Percentiles rank a stretch among this genome's conserved stretches.
phyloP scores from a whole-genome alignment of 2,113 vertebrate genomes.

The Mormyrus lacerda region DNA sequence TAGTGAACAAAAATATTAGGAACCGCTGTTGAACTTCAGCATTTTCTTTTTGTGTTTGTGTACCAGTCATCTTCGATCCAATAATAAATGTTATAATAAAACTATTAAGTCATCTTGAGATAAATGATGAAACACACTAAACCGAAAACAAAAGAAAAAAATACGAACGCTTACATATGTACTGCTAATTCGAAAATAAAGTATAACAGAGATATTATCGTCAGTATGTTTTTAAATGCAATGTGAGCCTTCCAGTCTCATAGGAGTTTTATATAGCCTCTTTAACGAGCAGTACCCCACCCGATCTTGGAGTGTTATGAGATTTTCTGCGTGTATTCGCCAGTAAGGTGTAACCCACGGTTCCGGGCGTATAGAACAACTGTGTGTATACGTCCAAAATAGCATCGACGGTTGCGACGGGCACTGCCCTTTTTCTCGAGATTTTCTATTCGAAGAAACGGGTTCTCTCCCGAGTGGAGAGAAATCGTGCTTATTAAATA shows the following conservation, averaged over 20 bases:
- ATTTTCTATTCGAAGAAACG: conserved; percentile 56
- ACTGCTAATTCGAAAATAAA: not conserved
- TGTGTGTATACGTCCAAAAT: conserved; percentile 69
- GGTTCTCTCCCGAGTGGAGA: conserved; percentile 57
- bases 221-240: conserved; percentile 2
- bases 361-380: conserved; percentile 57
- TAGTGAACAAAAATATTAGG: conserved; percentile 6
- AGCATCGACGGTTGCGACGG: conserved; percentile 58
- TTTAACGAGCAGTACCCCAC: not conserved
- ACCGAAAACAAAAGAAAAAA: not conserved
- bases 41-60: not conserved
- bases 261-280: not conserved
- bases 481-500: conserved; percentile 35
- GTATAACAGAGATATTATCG: not conserved
- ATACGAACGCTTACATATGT: not conserved
- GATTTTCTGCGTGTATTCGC: conserved; percentile 31
- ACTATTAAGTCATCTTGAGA: not conserved
- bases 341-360: conserved; percentile 48
- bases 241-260: not conserved
- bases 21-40: not conserved
- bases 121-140: not conserved
- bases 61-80: not conserved
- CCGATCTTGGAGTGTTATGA: conserved; percentile 3
- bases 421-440: conserved; percentile 57
- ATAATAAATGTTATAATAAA: not conserved